A percentile compares a stretch with the other conserved stretches of the same genome.
Evolutionary conservation across 2,113 vertebrate genomes (phyloP).

Genomic region (Polypterus senegalus): DNA sequence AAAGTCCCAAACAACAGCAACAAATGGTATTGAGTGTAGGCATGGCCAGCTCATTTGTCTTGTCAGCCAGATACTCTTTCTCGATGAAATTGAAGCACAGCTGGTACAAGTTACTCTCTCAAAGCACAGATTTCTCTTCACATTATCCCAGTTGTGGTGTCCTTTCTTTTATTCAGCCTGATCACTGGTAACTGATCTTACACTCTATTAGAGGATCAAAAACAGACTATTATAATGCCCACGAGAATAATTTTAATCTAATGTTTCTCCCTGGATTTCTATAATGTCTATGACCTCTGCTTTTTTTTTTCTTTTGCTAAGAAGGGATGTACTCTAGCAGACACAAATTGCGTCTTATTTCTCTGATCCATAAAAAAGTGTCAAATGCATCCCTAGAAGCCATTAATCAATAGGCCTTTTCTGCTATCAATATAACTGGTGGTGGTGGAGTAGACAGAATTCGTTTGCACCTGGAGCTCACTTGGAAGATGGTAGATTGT

Average conservation of each 20-base stretch:
- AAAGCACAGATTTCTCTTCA: conserved; percentile 15
- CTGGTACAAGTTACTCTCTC: conserved; percentile 9
- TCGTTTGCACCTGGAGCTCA: conserved; percentile 24
- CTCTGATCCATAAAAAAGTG: conserved; percentile 44
- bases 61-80: neutral
- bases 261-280: conserved; percentile 25
- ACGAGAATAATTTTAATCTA: conserved; percentile 21
- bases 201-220: conserved; percentile 22
- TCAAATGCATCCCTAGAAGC: conserved; percentile 38
- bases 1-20: too few species aligned
- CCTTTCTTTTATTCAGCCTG: conserved; percentile 25
- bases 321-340: conserved; percentile 22
- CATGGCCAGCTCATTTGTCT: neutral
- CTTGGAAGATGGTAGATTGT: conserved; percentile 3
- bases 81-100: neutral
- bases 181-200: conserved; percentile 25
- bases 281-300: conserved; percentile 39
- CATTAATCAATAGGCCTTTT: conserved; percentile 42
- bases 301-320: conserved; percentile 9
- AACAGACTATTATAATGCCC: conserved; percentile 26
- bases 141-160: conserved; percentile 23
- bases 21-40: too few species aligned
- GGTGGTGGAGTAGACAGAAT: conserved; percentile 13
- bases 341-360: conserved; percentile 36
- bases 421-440: conserved; percentile 36